phyloP scores from a whole-genome alignment of 2,888 invertebrate genomes.

The Synanthedon formicaeformis region DNA sequence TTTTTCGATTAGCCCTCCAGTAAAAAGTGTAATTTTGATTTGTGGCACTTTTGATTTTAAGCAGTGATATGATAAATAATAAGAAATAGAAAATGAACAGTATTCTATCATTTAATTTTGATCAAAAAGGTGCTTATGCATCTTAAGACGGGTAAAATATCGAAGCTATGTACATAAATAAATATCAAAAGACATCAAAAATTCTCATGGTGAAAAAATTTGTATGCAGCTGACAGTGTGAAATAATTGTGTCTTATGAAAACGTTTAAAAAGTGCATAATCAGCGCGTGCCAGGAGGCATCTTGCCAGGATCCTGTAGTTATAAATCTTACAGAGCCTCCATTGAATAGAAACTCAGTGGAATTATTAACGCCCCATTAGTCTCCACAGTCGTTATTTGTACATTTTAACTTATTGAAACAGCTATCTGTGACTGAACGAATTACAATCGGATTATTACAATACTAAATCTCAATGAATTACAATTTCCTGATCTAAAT shows the following conservation, averaged over 20 bases:
- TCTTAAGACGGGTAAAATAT: too few species aligned
- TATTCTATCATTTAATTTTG: too few species aligned
- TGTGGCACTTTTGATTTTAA: too few species aligned
- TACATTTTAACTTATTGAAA: slow-evolving; percentile 25
- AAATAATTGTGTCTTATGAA: slow-evolving; percentile 22
- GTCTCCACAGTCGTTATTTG: slow-evolving; percentile 57
- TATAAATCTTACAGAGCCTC: slow-evolving; percentile 57
- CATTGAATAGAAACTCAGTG: slow-evolving; percentile 59
- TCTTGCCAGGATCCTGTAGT: slow-evolving; percentile 63
- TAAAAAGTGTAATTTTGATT: too few species aligned
- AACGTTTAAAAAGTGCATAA: slow-evolving; percentile 49
- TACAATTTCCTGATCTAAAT: background rate
- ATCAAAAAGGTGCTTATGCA: too few species aligned
- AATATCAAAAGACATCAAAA: too few species aligned
- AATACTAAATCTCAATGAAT: background rate
- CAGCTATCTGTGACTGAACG: slow-evolving; percentile 27
- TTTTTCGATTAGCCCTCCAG: too few species aligned
- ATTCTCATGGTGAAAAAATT: too few species aligned
- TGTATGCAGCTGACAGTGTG: too few species aligned
- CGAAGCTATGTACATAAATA: too few species aligned
- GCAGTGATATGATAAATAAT: too few species aligned
- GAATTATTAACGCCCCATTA: slow-evolving; percentile 67
- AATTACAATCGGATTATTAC: slow-evolving; percentile 31
- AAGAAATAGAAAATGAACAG: too few species aligned
- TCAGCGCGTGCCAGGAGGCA: slow-evolving; percentile 59